phyloP scores from a whole-genome alignment of 2,888 invertebrate species.

The Nematopogon swammerdamellus region DNA sequence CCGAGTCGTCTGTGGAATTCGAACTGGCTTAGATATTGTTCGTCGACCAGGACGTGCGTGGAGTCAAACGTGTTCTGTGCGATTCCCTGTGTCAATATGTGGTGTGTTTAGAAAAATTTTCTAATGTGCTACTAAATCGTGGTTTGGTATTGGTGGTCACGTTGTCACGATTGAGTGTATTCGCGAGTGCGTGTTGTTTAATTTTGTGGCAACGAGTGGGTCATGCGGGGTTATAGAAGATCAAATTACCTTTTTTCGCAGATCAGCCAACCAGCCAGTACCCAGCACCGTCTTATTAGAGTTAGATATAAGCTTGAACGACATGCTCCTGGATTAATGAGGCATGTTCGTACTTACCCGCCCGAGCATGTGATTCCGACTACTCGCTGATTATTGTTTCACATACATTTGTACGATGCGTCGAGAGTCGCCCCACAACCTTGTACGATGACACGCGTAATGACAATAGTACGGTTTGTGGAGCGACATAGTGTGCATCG shows the following conservation, averaged over 20 bases:
- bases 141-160: background rate
- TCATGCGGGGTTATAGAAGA: background rate
- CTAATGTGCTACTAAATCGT: background rate
- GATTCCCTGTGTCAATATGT: background rate
- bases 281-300: background rate
- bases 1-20: slow-evolving; percentile 68
- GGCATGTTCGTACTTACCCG: background rate
- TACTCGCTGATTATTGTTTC: too few species aligned
- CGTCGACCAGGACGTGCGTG: background rate
- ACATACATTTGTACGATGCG: too few species aligned
- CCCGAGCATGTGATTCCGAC: too few species aligned
- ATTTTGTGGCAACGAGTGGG: background rate
- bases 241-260: background rate
- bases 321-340: background rate
- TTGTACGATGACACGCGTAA: background rate
- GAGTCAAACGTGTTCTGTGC: slow-evolving; percentile 27
- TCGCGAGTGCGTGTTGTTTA: background rate
- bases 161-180: background rate
- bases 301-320: background rate
- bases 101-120: background rate
- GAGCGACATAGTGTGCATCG: background rate
- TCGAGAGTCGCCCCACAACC: background rate
- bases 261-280: background rate
- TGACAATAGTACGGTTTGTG: background rate
- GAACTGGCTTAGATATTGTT: slow-evolving; percentile 1